Evolutionary conservation across 2,888 invertebrate species (phyloP).

Genomic region (Microctonus aethiopoides): DNA sequence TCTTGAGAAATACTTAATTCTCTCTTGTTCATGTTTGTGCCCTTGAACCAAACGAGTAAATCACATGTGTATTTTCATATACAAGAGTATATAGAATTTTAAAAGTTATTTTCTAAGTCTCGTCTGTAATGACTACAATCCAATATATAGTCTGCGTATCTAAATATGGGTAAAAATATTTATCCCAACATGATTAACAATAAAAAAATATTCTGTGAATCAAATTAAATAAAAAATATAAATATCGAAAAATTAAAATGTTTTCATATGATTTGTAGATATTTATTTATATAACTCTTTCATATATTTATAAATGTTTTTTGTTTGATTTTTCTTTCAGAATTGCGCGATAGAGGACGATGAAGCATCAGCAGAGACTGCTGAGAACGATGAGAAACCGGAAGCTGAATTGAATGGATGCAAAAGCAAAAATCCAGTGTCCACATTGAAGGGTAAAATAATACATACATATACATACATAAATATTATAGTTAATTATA

Average conservation of each 20-base stretch:
- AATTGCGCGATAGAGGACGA: conserved; percentile 39
- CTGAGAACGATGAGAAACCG: conserved; percentile 38
- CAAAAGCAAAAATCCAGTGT: conserved; percentile 33
- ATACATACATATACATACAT: conserved; percentile 1
- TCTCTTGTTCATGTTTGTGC: background rate
- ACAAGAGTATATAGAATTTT: too few relatives aligned
- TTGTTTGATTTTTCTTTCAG: conserved; percentile 10
- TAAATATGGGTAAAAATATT: too few relatives aligned
- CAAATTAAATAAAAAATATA: too few relatives aligned
- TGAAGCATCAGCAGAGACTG: conserved; percentile 37
- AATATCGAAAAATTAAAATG: too few relatives aligned
- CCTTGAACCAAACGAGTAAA: background rate
- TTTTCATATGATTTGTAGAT: background rate
- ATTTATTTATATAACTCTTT: conserved; percentile 4
- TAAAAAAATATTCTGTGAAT: too few relatives aligned
- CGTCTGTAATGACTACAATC: too few relatives aligned
- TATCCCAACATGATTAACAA: too few relatives aligned
- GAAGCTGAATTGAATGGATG: conserved; percentile 37
- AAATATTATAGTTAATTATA: background rate
- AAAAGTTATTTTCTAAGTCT: too few relatives aligned
- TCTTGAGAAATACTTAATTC: background rate
- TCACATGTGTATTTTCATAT: too few relatives aligned
- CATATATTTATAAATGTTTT: background rate
- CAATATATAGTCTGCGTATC: too few relatives aligned
- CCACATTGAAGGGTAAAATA: conserved; percentile 38